A percentile compares a stretch with the other conserved stretches of the same genome.
Evolutionary conservation across 2,797 vertebrate genomes (phyloP).

Genomic region (Falco naumanni): DNA sequence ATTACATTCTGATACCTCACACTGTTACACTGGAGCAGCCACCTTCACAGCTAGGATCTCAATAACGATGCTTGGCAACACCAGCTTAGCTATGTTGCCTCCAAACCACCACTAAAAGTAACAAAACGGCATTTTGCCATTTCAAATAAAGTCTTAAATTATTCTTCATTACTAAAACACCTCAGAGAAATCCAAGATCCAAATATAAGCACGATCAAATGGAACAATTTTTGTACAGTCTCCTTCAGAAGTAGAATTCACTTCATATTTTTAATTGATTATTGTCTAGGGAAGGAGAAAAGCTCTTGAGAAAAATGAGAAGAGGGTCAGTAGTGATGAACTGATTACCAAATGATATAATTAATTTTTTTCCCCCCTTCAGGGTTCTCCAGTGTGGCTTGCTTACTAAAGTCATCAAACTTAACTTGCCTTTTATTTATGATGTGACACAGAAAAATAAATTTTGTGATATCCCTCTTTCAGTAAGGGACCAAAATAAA

Average conservation of each 20-base stretch:
- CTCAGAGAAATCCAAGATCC: neutral
- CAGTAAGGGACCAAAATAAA: neutral
- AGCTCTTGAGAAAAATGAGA: neutral
- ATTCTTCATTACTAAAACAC: neutral
- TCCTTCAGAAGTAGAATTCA: neutral
- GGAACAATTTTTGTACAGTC: neutral
- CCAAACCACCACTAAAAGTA: neutral
- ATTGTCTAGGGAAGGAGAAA: neutral
- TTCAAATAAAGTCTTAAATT: neutral
- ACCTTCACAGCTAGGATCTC: neutral
- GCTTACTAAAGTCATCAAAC: neutral
- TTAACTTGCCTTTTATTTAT: neutral
- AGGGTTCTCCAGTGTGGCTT: neutral
- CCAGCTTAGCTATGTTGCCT: rapidly evolving
- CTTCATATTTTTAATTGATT: neutral
- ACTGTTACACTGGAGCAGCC: neutral
- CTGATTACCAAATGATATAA: neutral
- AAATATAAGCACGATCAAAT: neutral
- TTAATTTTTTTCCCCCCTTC: neutral
- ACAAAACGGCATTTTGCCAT: neutral
- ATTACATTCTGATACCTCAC: neutral
- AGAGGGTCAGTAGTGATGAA: rapidly evolving
- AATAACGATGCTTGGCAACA: neutral
- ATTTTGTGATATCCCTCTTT: neutral
- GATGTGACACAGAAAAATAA: neutral